Conservation (phyloP, 2,888 invertebrate species). For the Trisateles emortualis region DNA sequence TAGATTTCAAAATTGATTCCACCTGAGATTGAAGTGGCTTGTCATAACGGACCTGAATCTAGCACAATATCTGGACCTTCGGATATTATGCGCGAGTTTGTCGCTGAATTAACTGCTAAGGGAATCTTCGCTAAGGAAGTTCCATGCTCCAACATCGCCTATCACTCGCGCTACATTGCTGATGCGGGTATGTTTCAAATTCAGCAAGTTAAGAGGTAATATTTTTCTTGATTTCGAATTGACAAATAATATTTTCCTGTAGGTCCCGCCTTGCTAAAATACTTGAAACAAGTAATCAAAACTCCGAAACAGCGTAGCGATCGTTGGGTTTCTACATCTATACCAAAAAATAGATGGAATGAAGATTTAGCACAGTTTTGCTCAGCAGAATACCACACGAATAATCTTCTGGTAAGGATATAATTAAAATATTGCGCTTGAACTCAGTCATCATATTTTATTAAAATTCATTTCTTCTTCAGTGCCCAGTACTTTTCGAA, state of each 20-base stretch:
- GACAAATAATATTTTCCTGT: background rate
- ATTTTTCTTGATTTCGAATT: background rate
- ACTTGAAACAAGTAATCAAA: constrained; percentile 88
- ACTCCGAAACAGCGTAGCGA: constrained; percentile 88
- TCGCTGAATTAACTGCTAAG: constrained; percentile 73
- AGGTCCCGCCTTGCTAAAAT: constrained; percentile 81
- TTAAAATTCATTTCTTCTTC: background rate
- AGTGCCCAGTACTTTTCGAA: constrained; percentile 91
- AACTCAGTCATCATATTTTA: no score
- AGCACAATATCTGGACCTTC: constrained; percentile 93
- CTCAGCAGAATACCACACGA: constrained; percentile 39
- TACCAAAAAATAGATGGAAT: constrained; percentile 81
- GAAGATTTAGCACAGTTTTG: constrained; percentile 25
- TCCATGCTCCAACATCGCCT: constrained; percentile 93
- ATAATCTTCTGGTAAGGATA: constrained; percentile 37
- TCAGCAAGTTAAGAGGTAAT: no score
- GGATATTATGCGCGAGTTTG: constrained; percentile 87
- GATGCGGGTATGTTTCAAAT: constrained; percentile 78
- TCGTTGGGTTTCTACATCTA: constrained; percentile 95
- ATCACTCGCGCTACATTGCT: constrained; percentile 94
- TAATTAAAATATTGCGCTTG: no score
- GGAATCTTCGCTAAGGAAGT: constrained; percentile 78
- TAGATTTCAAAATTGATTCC: constrained; percentile 77
- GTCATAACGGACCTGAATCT: constrained; percentile 92
- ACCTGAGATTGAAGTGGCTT: constrained; percentile 90